Conservation (phyloP, 2,113 vertebrate species). For the Ursus arctos region DNA sequence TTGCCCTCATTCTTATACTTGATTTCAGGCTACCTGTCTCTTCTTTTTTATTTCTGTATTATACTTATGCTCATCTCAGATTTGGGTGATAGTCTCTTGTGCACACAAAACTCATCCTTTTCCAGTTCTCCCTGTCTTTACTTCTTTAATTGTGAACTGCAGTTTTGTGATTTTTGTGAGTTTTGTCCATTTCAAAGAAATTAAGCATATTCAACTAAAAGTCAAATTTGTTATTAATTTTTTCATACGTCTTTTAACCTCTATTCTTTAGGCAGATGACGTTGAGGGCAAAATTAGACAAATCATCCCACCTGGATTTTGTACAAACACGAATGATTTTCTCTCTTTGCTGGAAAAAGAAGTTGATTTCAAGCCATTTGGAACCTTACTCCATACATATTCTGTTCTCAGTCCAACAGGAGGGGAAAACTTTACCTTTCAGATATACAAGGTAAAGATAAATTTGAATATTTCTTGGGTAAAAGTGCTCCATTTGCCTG, state of each 20-base stretch:
- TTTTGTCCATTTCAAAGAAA: slow-evolving; percentile 55
- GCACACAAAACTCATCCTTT: slow-evolving; percentile 34
- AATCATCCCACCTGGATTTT: slow-evolving; percentile 96
- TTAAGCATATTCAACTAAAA: slow-evolving; percentile 43
- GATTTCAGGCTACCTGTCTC: slow-evolving; percentile 16
- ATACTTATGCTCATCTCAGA: not conserved
- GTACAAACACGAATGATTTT: slow-evolving; percentile 96
- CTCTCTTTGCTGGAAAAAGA: slow-evolving; percentile 96
- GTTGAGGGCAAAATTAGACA: slow-evolving; percentile 96
- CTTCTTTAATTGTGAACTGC: not conserved
- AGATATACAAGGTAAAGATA: slow-evolving; percentile 95
- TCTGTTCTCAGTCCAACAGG: slow-evolving; percentile 94
- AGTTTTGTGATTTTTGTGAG: slow-evolving; percentile 41
- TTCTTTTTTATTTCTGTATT: slow-evolving; percentile 51
- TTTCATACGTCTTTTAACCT: slow-evolving; percentile 54
- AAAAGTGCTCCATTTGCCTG: slow-evolving; percentile 50
- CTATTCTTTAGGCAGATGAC: slow-evolving; percentile 92
- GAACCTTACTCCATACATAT: slow-evolving; percentile 95
- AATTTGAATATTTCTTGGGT: slow-evolving; percentile 46
- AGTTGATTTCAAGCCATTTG: slow-evolving; percentile 97
- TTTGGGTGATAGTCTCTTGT: not conserved
- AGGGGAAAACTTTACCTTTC: slow-evolving; percentile 94
- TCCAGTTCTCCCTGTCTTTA: not conserved
- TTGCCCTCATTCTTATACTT: slow-evolving; percentile 1
- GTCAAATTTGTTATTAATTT: slow-evolving; percentile 54